Base-by-base conservation (phyloP, 35 echinoderm and acorn worm genomes). In the Chiridota heheva region DNA sequence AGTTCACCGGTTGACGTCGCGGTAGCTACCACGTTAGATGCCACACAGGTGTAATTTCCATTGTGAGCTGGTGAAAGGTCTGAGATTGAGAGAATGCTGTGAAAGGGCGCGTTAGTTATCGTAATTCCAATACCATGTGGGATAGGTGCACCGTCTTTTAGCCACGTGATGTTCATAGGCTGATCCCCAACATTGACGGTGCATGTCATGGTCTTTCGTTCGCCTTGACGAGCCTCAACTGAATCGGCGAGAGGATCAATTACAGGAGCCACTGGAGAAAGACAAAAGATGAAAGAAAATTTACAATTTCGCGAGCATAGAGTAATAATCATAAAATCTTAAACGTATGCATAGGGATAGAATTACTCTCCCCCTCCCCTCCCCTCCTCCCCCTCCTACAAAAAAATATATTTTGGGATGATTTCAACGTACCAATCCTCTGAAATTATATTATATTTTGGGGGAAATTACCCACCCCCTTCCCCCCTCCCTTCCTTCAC, bases 11-110 rank as follows among this genome's bases (percentile, higher is more conserved):
- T 98, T 12, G 46, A 88, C 26, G 82, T 98, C 29, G 82, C 89
- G 7, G 89, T 78, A 16, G 95, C 95, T 4, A 83, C 95, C 7
- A 60, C 48, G 58, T 98, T 98, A 38, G 60, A 71, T 1, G 89
- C 95, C 24, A 84, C 89, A 51, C 95, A 98, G 1, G 95, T 98
- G 62, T 98, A 98, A 44, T 76, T 88, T 1, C 95, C 95, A 42
- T 91, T 89, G 46, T 92, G 87, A 2, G 87, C 80, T 0, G 89
- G 78, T n/a, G 85, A 92, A n/a, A 73, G 89, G 63, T 91, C 89
- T 17, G 47, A 42, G 26, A 91, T 88, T 1, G 65, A 56, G 60
- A 96, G 58, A 2, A 58, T 78, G n/a, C 16, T 49, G 36, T 0
- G 7, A 18, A 77, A 81, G 33, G 63, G 83, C 7, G 53, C 37